A percentile compares a stretch with the other conserved stretches of the same genome.
These are phyloP conservation scores for Eretmocerus hayati DNA, from an alignment of 2,888 invertebrate species.

Conservation along the genomic window DNA sequence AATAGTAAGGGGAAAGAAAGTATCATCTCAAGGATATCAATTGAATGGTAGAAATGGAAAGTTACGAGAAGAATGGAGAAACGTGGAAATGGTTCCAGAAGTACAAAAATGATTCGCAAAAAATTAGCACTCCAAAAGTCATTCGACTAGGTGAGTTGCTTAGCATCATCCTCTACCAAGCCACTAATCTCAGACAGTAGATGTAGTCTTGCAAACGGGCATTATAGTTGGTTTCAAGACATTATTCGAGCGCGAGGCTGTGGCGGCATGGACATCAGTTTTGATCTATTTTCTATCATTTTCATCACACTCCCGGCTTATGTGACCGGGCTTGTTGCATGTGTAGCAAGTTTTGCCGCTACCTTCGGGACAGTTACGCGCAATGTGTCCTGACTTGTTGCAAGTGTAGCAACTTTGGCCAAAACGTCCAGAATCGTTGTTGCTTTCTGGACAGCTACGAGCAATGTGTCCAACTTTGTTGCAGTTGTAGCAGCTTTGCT, in stretches of 20 bases:
- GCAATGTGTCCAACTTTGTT: slow-evolving; percentile 90
- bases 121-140: too few relatives aligned
- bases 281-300: slow-evolving; percentile 58
- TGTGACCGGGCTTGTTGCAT: slow-evolving; percentile 86
- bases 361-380: slow-evolving; percentile 56
- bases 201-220: slow-evolving; percentile 31
- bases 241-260: slow-evolving; percentile 36
- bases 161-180: slow-evolving; percentile 38
- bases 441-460: slow-evolving; percentile 73
- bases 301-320: slow-evolving; percentile 85
- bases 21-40: too few relatives aligned
- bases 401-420: slow-evolving; percentile 57
- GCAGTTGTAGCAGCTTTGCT: slow-evolving; percentile 84
- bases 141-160: too few relatives aligned
- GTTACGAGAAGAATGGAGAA: too few relatives aligned
- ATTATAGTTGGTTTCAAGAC: too few relatives aligned
- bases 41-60: too few relatives aligned
- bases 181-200: slow-evolving; percentile 42
- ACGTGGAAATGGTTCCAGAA: too few relatives aligned
- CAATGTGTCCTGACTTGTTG: slow-evolving; percentile 66
- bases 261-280: slow-evolving; percentile 39
- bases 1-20: too few relatives aligned
- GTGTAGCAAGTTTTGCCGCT: slow-evolving; percentile 78
- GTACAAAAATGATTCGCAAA: too few relatives aligned
- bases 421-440: slow-evolving; percentile 49